Conservation (phyloP, 2,113 vertebrate genomes). For the Psammodynastes pulverulentus region DNA sequence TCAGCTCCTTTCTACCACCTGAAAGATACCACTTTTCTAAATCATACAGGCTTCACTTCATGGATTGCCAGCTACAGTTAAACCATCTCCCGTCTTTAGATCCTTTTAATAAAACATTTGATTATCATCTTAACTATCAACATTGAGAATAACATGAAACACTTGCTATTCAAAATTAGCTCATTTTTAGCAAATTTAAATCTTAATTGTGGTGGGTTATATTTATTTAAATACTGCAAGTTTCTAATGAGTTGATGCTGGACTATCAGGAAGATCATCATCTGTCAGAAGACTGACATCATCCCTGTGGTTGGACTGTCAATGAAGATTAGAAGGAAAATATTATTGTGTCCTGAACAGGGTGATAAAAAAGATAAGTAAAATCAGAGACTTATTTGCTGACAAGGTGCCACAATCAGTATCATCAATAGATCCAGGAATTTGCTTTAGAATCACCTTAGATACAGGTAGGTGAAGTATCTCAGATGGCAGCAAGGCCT, state of each 20-base stretch:
- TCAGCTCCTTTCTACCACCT: neutral
- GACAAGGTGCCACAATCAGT: neutral
- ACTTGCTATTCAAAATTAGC: neutral
- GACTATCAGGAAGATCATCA: neutral
- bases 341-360: neutral
- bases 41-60: neutral
- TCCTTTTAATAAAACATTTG: neutral
- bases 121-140: neutral
- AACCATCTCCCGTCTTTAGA: neutral
- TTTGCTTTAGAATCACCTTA: neutral
- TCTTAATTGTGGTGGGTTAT: neutral
- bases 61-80: neutral
- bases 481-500: neutral
- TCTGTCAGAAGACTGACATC: neutral
- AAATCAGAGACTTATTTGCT: neutral
- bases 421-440: neutral
- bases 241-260: neutral
- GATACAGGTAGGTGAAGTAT: neutral
- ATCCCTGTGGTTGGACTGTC: neutral
- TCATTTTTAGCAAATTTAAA: neutral
- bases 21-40: neutral
- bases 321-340: neutral
- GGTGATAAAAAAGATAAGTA: neutral
- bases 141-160: neutral
- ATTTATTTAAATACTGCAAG: neutral